Base-by-base conservation (phyloP, 2,797 vertebrate genomes). In the Scolopax rusticola region DNA sequence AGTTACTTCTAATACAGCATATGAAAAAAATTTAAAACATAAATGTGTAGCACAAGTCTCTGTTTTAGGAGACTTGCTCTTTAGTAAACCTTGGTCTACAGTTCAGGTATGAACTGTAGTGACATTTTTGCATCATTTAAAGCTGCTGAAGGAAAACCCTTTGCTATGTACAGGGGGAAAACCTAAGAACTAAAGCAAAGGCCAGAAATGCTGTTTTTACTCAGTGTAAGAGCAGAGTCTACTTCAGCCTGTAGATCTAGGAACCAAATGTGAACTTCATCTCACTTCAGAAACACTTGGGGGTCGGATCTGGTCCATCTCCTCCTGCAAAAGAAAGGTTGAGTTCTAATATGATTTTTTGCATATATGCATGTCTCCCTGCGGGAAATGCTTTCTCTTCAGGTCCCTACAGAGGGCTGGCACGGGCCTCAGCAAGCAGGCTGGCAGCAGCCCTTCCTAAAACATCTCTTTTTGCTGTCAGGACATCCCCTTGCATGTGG, bases 371-470 rank as follows among this genome's bases (percentile, higher is more conserved):
- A 32, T 3, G 0, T 47, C 54, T 60, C 4, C 21, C 53, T 77
- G 38, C 32, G 15, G 59, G 43, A 90, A 59, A 76, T 3, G 7
- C 18, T 89, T 82, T 84, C 6, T 41, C 20, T 79, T 36, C 27
- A 33, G 8, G 3, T 61, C 36, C 13, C 43, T 54, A 11, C 0
- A 1, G 53, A 74, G 1, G 9, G 23, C 3, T n/a, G 33, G 25
- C 8, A 5, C 27, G 20, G 75, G 6, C 30, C 30, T 57, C 40
- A 41, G 40, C 2, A 1, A 54, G 23, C 3, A 45, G 40, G 19
- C 7, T 50, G 74, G 23, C 47, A 43, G 47, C 28, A 81, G 40
- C 14, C 45, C 9, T n/a, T 87, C 45, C 54, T 36, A 87, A 92
- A 89, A 67, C 7, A 12, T 43, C 41, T 33, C 11, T 11, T 86